These are phyloP conservation scores for Netelia fuscicornis DNA, from an alignment of 2,888 invertebrate genomes.

Conservation along the genomic window DNA sequence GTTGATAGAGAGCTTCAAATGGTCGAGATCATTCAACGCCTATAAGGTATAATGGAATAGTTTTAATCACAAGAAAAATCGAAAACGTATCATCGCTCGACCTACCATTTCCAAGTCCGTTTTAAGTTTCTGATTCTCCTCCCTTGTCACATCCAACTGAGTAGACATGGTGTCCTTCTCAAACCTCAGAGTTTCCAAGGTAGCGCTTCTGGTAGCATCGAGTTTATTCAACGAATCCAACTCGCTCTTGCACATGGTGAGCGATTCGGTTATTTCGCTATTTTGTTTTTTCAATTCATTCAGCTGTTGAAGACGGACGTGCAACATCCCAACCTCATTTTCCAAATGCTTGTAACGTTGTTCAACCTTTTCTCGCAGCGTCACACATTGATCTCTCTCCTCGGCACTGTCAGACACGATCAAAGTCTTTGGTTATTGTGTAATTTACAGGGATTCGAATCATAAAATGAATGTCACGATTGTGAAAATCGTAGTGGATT, in stretches of 20 bases:
- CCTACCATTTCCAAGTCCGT: conserved; percentile 77
- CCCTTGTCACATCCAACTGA: conserved; percentile 73
- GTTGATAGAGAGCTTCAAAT: conserved; percentile 73
- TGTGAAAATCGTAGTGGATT: too few relatives aligned
- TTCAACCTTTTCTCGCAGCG: conserved; percentile 75
- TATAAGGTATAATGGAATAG: conserved; percentile 63
- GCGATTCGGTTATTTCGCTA: conserved; percentile 76
- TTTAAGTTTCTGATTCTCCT: conserved; percentile 78
- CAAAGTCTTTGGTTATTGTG: not conserved
- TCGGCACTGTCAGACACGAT: conserved; percentile 76
- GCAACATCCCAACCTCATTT: conserved; percentile 76
- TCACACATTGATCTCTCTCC: conserved; percentile 82
- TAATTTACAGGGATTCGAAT: not conserved
- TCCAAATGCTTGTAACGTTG: conserved; percentile 77
- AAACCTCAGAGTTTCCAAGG: conserved; percentile 78
- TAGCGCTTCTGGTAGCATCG: conserved; percentile 76
- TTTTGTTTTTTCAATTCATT: conserved; percentile 75
- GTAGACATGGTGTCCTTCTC: conserved; percentile 77
- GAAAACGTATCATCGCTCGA: not conserved
- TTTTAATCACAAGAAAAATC: not conserved
- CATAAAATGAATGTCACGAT: too few relatives aligned
- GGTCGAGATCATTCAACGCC: conserved; percentile 76
- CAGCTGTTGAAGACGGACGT: conserved; percentile 79
- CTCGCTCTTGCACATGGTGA: conserved; percentile 79
- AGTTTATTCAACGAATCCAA: conserved; percentile 79